Base-by-base conservation (phyloP, 2,888 invertebrate species). In the Himalopsyche kuldschensis region DNA sequence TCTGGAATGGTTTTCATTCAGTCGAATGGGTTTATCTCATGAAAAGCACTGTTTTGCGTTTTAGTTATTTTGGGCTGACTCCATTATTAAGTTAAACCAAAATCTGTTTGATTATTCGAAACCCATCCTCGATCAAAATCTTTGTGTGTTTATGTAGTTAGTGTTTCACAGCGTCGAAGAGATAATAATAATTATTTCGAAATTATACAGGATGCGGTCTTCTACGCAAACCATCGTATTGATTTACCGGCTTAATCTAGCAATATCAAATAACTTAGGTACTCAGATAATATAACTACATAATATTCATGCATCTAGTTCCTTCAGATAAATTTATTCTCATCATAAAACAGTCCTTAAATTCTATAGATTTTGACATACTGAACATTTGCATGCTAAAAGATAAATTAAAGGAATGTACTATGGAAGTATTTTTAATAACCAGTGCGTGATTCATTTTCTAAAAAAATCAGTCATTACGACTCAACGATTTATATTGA, bases 41-140 rank as follows among this genome's bases (percentile, higher is more conserved):
- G 69, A 69, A 69, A 69, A 69, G 69, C 69, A 69, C 69, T 69
- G 69, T 69, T 69, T 69, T 69, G 69, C 69, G 69, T 69, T 69
- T 69, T 27, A 69, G 69, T 69, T 69, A 69, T 69, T 69, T 69
- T 4, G 69, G 69, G 69, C 69, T 30, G 69, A 69, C 69, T 69
- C 69, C 69, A 69, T 69, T 69, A 69, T 69, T 69, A 69, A 69
- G 69, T 69, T 69, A 30, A 69, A 69, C 69, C 69, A 69, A 69
- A 69, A 69, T 69, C 69, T 69, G 69, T 69, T 69, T 69, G 69
- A 69, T 69, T 69, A 69, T 69, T 69, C 69, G 69, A 69, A 69
- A 69, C 69, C 69, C 69, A 69, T 69, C 69, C 69, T 69, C 69
- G 69, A 69, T 69, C 69, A 69, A 69, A 69, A 69, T 69, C 69